These are phyloP conservation scores for Sylvilagus bachmani DNA, from an alignment of 2,113 vertebrate species.

Conservation along the genomic window DNA sequence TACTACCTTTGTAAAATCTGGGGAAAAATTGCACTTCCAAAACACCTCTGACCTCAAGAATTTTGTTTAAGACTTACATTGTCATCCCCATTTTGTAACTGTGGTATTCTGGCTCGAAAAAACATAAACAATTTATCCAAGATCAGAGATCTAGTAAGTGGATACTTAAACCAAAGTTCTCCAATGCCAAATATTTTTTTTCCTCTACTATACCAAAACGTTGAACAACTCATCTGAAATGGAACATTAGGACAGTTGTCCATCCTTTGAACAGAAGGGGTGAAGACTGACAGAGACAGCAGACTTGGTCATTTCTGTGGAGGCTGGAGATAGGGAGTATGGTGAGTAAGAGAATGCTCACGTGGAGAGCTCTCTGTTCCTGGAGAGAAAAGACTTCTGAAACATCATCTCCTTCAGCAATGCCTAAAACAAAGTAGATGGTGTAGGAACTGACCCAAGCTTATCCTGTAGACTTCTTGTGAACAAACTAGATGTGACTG, in stretches of 20 bases:
- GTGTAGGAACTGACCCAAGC: background rate
- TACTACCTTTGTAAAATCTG: slow-evolving; percentile 33
- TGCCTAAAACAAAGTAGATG: background rate
- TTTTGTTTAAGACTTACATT: background rate
- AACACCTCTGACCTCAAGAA: background rate
- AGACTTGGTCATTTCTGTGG: too few species aligned
- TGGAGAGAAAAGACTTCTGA: background rate
- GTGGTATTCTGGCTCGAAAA: slow-evolving; percentile 5
- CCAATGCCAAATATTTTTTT: background rate
- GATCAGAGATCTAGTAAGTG: slow-evolving; percentile 9
- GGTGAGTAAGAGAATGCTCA: background rate
- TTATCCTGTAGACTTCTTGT: background rate
- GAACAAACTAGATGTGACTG: background rate
- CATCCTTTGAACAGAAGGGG: background rate
- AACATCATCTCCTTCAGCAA: background rate
- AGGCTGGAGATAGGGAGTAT: background rate
- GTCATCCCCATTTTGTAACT: background rate
- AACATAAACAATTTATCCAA: slow-evolving; percentile 38
- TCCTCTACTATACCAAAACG: background rate
- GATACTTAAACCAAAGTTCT: background rate
- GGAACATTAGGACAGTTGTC: background rate
- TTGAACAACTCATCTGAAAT: background rate
- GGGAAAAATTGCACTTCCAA: slow-evolving; percentile 43
- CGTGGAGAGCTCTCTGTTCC: background rate
- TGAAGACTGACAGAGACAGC: background rate